These are phyloP conservation scores for Lophius americanus DNA, from an alignment of 2,797 vertebrate species.

Conservation along the genomic window DNA sequence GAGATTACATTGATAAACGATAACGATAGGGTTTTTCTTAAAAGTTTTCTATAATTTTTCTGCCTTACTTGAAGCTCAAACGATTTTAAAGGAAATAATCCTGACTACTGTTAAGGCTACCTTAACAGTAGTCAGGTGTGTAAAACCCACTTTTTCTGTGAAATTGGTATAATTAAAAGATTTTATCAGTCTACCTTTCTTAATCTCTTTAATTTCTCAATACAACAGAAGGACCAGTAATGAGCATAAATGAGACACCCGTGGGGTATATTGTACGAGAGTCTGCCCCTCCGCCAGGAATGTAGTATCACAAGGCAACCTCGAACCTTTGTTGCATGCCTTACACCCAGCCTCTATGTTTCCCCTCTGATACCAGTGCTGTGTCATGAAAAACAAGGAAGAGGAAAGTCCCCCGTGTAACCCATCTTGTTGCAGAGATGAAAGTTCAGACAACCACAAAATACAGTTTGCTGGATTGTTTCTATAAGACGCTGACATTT, in stretches of 20 bases:
- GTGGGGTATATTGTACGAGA: background rate
- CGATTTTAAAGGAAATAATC: slow-evolving; percentile 36
- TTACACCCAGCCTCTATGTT: background rate
- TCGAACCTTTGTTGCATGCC: background rate
- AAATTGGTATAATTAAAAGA: slow-evolving; percentile 54
- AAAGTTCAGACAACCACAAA: slow-evolving; percentile 1
- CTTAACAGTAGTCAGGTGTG: background rate
- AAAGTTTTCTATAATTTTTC: slow-evolving; percentile 67
- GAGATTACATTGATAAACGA: slow-evolving; percentile 78
- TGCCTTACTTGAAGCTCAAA: slow-evolving; percentile 44
- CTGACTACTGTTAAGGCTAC: slow-evolving; percentile 48
- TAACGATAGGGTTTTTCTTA: slow-evolving; percentile 65
- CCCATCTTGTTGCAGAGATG: background rate
- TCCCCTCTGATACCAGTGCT: background rate
- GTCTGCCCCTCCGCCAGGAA: background rate
- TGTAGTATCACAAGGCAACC: background rate
- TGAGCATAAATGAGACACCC: slow-evolving; percentile 4
- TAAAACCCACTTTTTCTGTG: slow-evolving; percentile 25
- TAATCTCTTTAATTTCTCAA: slow-evolving; percentile 20
- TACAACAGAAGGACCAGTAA: background rate
- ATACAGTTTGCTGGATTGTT: background rate
- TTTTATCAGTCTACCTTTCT: slow-evolving; percentile 29
- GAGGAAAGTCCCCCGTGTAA: background rate
- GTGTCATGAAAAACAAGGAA: background rate
- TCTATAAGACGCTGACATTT: background rate